Evolutionary conservation across 2,888 invertebrate genomes (phyloP), one percentile per base, ranked within the genome.

Genomic region (Apamea epomidion): DNA sequence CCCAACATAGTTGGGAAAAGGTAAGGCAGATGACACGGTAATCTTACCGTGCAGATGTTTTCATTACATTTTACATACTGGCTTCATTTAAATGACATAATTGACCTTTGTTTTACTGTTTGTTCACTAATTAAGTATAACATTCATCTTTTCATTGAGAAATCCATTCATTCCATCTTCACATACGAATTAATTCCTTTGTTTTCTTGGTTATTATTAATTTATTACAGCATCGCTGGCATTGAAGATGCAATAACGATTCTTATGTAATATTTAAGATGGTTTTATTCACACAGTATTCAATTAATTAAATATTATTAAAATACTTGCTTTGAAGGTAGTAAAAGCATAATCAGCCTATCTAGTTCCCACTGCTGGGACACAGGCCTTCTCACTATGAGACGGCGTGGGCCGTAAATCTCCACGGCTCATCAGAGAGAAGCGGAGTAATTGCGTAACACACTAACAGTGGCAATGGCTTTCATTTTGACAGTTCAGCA

Each of bases 21-120:
- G 6, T 42, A 7, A 42, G 42, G 42, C 7, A 42, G 42, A 7
- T 42, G 42, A 42, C n/a, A n/a, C n/a, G n/a, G n/a, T n/a, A n/a
- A n/a, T n/a, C n/a, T n/a, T n/a, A n/a, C n/a, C n/a, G n/a, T n/a
- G 42, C 7, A 42, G 42, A 7, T 42, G 42, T 7, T 0, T 7
- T 42, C 6, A 42, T 42, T 42, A 42, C 42, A 7, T 42, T 42
- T 42, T 42, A 42, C 42, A 45, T 29, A 81, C 10, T 12, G 12
- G 0, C 16, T 8, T 37, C 10, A 32, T 16, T 69, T 21, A n/a
- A 64, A 79, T 29, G 25, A 54, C 12, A 32, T 42, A 54, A 74
- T 64, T 84, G 14, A 80, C 82, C 73, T 80, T 45, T 74, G 42
- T 51, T 74, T 64, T 64, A 77, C 51, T 42, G 32, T 37, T 65